Conservation (phyloP, 2,113 vertebrate genomes). For the Oceanites oceanicus region DNA sequence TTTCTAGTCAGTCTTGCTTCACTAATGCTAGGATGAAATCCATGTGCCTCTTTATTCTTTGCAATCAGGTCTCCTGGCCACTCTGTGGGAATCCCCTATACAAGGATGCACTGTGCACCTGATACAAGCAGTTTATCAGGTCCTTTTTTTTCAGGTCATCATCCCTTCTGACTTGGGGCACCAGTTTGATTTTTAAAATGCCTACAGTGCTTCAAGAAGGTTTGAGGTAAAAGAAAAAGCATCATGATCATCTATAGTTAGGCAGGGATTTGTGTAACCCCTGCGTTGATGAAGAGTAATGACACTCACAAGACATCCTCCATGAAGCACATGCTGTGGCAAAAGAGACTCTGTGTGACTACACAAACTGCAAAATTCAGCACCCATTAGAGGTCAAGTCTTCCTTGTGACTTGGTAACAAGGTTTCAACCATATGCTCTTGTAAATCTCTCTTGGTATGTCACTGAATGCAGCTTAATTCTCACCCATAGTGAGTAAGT, state of each 20-base stretch:
- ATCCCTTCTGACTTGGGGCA: neutral
- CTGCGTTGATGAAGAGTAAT: neutral
- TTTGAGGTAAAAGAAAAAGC: neutral
- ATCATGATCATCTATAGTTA: neutral
- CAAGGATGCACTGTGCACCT: neutral
- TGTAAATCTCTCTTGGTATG: neutral
- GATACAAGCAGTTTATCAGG: neutral
- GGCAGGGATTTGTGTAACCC: neutral
- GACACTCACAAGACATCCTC: neutral
- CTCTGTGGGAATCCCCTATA: neutral
- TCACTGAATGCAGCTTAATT: neutral
- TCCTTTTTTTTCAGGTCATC: neutral
- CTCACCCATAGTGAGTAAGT: neutral
- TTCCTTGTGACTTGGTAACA: neutral
- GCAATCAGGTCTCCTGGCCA: neutral
- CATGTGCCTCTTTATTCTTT: fast-evolving
- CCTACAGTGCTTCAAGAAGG: neutral
- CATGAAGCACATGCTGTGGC: neutral
- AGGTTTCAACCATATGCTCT: neutral
- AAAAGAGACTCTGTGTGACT: neutral
- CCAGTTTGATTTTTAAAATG: neutral
- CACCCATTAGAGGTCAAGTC: neutral
- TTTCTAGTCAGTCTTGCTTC: neutral
- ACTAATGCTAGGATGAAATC: neutral
- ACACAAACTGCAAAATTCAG: neutral